Evolutionary conservation across 1,140 invertebrate species (phyloP).

Genomic region (Metopolophium dirhodum): DNA sequence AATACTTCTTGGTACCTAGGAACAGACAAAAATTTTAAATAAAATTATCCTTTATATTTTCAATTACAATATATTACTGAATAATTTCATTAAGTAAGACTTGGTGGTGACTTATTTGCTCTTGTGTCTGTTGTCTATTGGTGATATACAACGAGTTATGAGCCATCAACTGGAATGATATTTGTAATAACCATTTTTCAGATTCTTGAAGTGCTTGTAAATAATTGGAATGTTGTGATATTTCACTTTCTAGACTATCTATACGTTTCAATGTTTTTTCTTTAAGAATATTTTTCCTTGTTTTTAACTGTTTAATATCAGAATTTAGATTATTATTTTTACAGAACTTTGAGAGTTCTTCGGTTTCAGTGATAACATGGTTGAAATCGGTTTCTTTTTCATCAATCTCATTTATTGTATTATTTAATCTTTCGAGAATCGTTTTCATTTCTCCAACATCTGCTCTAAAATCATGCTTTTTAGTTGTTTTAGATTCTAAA

Average conservation of each 20-base stretch:
- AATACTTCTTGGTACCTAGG: conserved; percentile 81
- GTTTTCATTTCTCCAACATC: conserved; percentile 92
- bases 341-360: conserved; percentile 74
- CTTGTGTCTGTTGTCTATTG: conserved; percentile 87
- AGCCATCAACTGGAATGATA: conserved; percentile 94
- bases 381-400: conserved; percentile 77
- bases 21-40: not conserved
- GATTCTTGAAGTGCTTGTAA: conserved; percentile 89
- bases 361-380: conserved; percentile 74
- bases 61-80: conserved; percentile 57
- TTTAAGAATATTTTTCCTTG: conserved; percentile 71
- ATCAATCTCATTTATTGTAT: conserved; percentile 77
- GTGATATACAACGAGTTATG: conserved; percentile 93
- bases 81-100: conserved; percentile 82
- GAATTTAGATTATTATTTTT: conserved; percentile 71
- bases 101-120: conserved; percentile 88
- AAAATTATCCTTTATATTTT: not conserved
- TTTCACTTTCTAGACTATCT: conserved; percentile 75
- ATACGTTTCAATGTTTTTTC: conserved; percentile 69
- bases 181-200: conserved; percentile 94
- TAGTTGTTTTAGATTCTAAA: conserved; percentile 69
- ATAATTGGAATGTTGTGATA: conserved; percentile 85
- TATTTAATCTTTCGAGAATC: conserved; percentile 74
- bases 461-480: conserved; percentile 74
- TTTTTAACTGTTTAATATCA: conserved; percentile 70